Evolutionary conservation across 2,888 invertebrate genomes (phyloP).

Genomic region (Torymus auratus): DNA sequence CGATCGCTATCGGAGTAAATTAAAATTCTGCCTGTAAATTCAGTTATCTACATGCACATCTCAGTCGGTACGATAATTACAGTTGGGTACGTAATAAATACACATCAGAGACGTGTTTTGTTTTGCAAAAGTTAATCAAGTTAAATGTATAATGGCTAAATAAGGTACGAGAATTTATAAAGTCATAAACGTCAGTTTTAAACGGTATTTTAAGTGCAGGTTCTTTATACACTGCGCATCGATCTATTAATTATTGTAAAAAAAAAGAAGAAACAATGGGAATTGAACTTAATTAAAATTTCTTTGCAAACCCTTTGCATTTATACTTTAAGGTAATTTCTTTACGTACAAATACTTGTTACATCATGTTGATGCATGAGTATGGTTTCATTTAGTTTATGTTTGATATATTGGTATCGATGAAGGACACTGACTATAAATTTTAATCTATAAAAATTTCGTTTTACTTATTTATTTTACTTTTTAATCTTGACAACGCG

Average conservation of each 20-base stretch:
- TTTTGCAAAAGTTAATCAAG: conserved; percentile 4
- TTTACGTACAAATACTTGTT: no score
- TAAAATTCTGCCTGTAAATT: neutral
- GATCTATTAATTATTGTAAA: neutral
- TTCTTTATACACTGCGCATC: neutral
- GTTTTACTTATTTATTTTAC: no score
- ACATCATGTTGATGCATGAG: no score
- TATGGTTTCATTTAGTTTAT: neutral
- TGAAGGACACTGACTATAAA: no score
- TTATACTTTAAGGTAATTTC: no score
- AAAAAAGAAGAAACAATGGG: no score
- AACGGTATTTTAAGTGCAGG: neutral
- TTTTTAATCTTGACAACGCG: no score
- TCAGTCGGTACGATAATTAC: neutral
- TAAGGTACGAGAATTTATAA: neutral
- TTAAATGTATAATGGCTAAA: neutral
- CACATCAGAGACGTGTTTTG: neutral
- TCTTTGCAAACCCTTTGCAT: no score
- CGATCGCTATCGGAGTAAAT: neutral
- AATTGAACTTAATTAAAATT: no score
- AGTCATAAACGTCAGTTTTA: conserved; percentile 3
- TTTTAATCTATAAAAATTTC: no score
- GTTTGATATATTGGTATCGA: neutral
- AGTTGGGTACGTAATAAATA: neutral
- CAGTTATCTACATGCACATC: neutral